Evolutionary conservation across 2,888 invertebrate species (phyloP).

Genomic region (Gortyna flavago): DNA sequence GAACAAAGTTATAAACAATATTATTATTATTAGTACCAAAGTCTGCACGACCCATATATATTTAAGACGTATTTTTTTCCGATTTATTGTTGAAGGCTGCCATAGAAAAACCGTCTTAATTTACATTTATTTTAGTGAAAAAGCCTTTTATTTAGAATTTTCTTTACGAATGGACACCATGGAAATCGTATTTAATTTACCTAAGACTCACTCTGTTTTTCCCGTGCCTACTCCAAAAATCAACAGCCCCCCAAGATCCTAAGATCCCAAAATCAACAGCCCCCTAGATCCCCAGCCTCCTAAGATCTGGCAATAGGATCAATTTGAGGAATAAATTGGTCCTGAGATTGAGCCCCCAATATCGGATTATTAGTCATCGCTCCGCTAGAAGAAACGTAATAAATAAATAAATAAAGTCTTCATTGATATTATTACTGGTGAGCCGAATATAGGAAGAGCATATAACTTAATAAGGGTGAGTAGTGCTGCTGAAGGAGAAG

Average conservation of each 20-base stretch:
- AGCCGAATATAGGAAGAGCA: conserved; percentile 36
- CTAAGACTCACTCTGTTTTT: neutral
- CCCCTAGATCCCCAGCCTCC: neutral
- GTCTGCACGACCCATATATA: neutral
- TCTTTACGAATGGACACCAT: neutral
- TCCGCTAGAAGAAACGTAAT: conserved; percentile 28
- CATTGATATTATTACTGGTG: conserved; percentile 55
- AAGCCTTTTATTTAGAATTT: neutral
- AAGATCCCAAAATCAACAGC: conserved; percentile 11
- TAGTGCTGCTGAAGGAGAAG: conserved; percentile 24
- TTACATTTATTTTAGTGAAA: conserved; percentile 6
- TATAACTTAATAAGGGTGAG: conserved; percentile 32
- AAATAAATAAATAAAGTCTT: conserved; percentile 45
- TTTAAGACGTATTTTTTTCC: neutral
- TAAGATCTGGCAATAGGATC: conserved; percentile 31
- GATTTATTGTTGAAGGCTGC: neutral
- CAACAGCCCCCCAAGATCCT: neutral
- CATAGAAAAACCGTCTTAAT: neutral
- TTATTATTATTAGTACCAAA: neutral
- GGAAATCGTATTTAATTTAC: conserved; percentile 25
- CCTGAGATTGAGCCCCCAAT: conserved; percentile 39
- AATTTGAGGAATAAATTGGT: conserved; percentile 45
- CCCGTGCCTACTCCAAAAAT: neutral
- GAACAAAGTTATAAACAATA: too few species aligned
- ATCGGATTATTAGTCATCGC: conserved; percentile 48